Evolutionary conservation across 1,140 invertebrate species (phyloP), one percentile per base, ranked within the genome.

Genomic region (Spodoptera litura): DNA sequence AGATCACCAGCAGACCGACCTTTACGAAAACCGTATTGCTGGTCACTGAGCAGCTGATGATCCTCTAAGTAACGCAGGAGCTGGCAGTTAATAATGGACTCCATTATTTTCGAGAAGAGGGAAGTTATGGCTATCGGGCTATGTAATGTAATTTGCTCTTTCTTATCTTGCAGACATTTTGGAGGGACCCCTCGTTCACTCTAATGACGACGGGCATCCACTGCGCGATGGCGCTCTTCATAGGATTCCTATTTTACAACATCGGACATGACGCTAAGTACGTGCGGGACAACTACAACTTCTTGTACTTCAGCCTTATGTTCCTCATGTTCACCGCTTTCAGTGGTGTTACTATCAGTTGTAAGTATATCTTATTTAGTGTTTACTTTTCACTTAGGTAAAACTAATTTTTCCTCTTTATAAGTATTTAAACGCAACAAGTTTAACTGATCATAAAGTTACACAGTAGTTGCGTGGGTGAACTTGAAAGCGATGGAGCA

Each of bases 321-420:
- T 98, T 98, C 89, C 93, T 98, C 12, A 97, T 98, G 97, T 98
- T 97, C 84, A 98, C 97, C 12, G 97, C 98, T 0, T 97, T 98
- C 87, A 98, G 97, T 90, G 97, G 97, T 4, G 97, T 98, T 13
- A 96, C 98, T n/a, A 95, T 98, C 1, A 97, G 96, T 59, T 98
- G 98, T 98, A 96, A 98, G 97, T 97, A 81, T 71, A 51, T 70
- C 59, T 52, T 58, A 12, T 27, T 3, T 25, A 25, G 5, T 8
- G 4, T 0, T 8, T 56, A 31, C 31, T 31, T 20, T 20, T 20
- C 20, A 20, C 20, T 20, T 20, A 20, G 20, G 20, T 20, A 20
- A 20, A 20, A 20, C 20, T 0, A 20, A 20, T 20, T 31, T 31
- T 31, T 31, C 31, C 31, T 31, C 31, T 31, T 2, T 31, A 31